Conservation (phyloP, 2,113 vertebrate species). For the Dromas ardeola region DNA sequence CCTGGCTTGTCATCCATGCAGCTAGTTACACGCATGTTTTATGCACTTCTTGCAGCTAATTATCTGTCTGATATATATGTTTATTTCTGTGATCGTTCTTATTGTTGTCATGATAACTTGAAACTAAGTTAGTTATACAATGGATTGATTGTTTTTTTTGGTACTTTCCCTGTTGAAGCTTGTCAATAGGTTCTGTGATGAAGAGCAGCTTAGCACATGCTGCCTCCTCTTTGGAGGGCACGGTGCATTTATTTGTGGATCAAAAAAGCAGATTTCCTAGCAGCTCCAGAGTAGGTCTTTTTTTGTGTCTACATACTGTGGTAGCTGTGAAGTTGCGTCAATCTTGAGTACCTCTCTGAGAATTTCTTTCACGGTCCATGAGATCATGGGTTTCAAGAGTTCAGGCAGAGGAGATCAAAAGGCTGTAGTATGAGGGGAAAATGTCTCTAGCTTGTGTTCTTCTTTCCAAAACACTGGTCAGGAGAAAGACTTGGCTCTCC, state of each 20-base stretch:
- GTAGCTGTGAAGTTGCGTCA: neutral
- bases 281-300: neutral
- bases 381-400: neutral
- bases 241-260: neutral
- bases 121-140: neutral
- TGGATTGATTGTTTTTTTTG: neutral
- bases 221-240: neutral
- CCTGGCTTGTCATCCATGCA: neutral
- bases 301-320: fast-evolving
- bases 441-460: neutral
- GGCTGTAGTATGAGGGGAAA: neutral
- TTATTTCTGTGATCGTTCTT: neutral
- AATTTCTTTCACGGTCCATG: neutral
- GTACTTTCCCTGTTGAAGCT: neutral
- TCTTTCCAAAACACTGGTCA: neutral
- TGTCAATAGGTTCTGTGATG: neutral
- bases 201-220: neutral
- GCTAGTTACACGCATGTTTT: neutral
- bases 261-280: neutral
- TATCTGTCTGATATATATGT: fast-evolving
- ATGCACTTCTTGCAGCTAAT: neutral
- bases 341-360: neutral
- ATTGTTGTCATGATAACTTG: neutral
- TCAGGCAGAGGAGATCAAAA: neutral
- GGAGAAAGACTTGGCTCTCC: neutral